A percentile compares a stretch with the other conserved stretches of the same genome.
Evolutionary conservation across 2,888 invertebrate species (phyloP).

Genomic region (Euplexia lucipara): DNA sequence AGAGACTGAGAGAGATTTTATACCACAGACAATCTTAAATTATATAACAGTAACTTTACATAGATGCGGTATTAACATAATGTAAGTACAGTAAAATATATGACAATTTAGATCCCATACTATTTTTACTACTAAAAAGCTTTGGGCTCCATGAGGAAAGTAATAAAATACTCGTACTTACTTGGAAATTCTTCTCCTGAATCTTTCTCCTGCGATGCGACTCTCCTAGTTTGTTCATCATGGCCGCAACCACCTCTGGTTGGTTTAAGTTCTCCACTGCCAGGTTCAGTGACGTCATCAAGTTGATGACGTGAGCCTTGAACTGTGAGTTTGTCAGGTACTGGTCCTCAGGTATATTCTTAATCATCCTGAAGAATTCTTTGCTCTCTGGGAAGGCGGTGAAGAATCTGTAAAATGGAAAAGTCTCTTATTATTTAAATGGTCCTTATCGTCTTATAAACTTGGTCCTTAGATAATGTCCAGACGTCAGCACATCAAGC

Average conservation of each 20-base stretch:
- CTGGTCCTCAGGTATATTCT: slow-evolving; percentile 79
- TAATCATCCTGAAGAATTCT: slow-evolving; percentile 85
- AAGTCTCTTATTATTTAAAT: not conserved
- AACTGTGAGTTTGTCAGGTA: slow-evolving; percentile 83
- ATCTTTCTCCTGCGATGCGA: slow-evolving; percentile 82
- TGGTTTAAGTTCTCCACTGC: slow-evolving; percentile 83
- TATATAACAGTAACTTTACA: not conserved
- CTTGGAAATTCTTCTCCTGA: slow-evolving; percentile 80
- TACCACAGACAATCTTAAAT: no score
- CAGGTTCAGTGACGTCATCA: slow-evolving; percentile 84
- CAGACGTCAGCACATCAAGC: no score
- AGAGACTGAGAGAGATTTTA: not conserved
- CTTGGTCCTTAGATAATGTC: not conserved
- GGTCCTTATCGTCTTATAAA: not conserved
- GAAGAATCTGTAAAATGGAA: slow-evolving; percentile 77
- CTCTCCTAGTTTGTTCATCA: slow-evolving; percentile 87
- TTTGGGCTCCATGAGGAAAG: no score
- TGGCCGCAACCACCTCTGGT: slow-evolving; percentile 84
- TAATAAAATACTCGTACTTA: no score
- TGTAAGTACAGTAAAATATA: no score
- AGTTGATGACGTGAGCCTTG: slow-evolving; percentile 87
- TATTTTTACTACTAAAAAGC: no score
- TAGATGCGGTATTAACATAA: not conserved
- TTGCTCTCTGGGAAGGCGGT: slow-evolving; percentile 81
- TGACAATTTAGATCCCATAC: no score